Conservation (phyloP, 2,888 invertebrate genomes). For the Sacculina carcini region DNA sequence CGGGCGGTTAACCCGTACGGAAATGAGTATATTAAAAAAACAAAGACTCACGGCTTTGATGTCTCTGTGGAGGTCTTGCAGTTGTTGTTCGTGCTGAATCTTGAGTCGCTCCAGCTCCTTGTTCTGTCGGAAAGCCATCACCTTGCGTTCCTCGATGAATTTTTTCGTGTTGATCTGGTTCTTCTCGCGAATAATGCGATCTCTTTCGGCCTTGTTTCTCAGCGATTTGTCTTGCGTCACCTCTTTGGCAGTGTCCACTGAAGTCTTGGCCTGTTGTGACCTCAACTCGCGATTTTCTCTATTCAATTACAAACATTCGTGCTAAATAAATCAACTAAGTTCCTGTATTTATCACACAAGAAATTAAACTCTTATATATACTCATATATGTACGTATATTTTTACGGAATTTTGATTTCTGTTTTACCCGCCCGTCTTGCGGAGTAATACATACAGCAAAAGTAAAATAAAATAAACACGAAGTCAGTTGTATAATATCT, state of each 20-base stretch:
- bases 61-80: constrained; percentile 63
- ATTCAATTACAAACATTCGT: constrained; percentile 14
- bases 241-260: constrained; percentile 86
- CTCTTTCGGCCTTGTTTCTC: constrained; percentile 86
- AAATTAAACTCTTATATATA: neutral
- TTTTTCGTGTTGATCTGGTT: constrained; percentile 93
- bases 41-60: constrained; percentile 52
- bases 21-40: neutral
- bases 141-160: constrained; percentile 81
- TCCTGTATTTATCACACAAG: neutral
- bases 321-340: neutral
- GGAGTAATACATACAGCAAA: no score
- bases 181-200: constrained; percentile 70
- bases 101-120: constrained; percentile 77
- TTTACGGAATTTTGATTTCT: no score
- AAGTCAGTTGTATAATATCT: no score
- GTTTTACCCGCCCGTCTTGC: no score
- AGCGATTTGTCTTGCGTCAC: constrained; percentile 86
- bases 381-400: no score
- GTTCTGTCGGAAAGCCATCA: constrained; percentile 59
- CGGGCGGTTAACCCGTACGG: neutral
- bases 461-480: no score
- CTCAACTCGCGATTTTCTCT: constrained; percentile 91
- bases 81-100: constrained; percentile 68
- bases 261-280: constrained; percentile 73